Conservation (phyloP, 2,113 vertebrate genomes). For the Falcunculus frontatus region DNA sequence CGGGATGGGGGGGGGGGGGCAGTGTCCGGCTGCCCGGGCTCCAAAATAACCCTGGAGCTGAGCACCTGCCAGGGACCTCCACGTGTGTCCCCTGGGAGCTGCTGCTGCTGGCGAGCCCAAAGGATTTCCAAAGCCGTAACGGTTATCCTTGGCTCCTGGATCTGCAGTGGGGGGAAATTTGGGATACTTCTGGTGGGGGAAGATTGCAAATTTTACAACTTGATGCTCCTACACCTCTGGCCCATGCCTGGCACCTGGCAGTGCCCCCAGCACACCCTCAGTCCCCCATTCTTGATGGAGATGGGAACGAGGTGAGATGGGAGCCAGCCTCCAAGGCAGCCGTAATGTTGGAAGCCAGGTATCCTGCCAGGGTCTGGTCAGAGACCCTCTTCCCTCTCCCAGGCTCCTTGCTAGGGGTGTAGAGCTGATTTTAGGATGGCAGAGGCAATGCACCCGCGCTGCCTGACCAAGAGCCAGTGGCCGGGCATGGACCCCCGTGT, state of each 20-base stretch:
- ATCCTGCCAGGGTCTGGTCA: accelerated
- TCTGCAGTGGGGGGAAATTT: not conserved
- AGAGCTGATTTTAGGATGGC: not conserved
- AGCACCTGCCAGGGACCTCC: not conserved
- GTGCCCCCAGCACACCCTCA: not conserved
- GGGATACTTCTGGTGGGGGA: not conserved
- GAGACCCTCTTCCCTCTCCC: not conserved
- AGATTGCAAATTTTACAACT: not conserved
- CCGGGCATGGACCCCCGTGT: accelerated
- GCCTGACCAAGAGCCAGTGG: accelerated
- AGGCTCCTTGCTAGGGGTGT: not conserved
- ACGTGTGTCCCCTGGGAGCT: not conserved
- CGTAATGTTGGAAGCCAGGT: accelerated
- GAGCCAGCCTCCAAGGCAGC: not conserved
- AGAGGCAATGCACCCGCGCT: accelerated
- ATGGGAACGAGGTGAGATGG: not conserved
- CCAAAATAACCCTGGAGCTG: not conserved
- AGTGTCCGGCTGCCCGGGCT: not conserved
- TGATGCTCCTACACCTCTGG: not conserved
- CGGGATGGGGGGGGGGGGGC: not conserved
- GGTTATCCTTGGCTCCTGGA: not conserved
- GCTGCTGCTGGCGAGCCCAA: accelerated
- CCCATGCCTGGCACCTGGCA: not conserved
- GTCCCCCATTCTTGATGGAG: not conserved
- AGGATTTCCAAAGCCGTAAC: not conserved